These are phyloP conservation scores for Caenorhabditis afra DNA, from an alignment of 2,888 invertebrate species.

Conservation along the genomic window DNA sequence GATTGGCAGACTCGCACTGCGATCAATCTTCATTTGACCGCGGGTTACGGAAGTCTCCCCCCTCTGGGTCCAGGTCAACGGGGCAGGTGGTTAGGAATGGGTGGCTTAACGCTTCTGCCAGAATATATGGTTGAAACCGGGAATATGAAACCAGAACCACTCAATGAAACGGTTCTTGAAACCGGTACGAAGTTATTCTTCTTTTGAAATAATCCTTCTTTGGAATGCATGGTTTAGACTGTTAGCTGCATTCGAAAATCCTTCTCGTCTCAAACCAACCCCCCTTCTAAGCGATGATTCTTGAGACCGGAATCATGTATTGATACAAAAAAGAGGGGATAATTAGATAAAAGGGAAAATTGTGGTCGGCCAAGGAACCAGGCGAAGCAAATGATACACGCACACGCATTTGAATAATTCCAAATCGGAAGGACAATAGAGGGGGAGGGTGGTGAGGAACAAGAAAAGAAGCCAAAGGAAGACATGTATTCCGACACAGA, in stretches of 20 bases:
- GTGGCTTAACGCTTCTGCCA: too few relatives aligned
- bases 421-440: slow-evolving; percentile 57
- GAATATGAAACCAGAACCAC: background rate
- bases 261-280: background rate
- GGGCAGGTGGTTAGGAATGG: too few relatives aligned
- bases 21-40: too few relatives aligned
- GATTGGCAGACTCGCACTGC: background rate
- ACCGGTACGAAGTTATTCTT: too few relatives aligned
- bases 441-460: slow-evolving; percentile 21
- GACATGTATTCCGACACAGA: slow-evolving; percentile 44
- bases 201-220: slow-evolving; percentile 7
- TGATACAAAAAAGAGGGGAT: slow-evolving; percentile 56
- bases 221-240: background rate
- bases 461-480: slow-evolving; percentile 10
- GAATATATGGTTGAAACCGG: too few relatives aligned
- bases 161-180: too few relatives aligned
- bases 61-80: too few relatives aligned
- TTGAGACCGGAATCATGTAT: slow-evolving; percentile 52
- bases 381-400: slow-evolving; percentile 44
- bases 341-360: slow-evolving; percentile 41
- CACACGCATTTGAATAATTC: slow-evolving; percentile 53
- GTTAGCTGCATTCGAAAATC: background rate
- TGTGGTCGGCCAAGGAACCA: slow-evolving; percentile 32
- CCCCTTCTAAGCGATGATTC: slow-evolving; percentile 2
- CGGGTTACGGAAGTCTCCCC: too few relatives aligned